phyloP scores from a whole-genome alignment of 2,888 invertebrate genomes.

The Hybos culiciformis region DNA sequence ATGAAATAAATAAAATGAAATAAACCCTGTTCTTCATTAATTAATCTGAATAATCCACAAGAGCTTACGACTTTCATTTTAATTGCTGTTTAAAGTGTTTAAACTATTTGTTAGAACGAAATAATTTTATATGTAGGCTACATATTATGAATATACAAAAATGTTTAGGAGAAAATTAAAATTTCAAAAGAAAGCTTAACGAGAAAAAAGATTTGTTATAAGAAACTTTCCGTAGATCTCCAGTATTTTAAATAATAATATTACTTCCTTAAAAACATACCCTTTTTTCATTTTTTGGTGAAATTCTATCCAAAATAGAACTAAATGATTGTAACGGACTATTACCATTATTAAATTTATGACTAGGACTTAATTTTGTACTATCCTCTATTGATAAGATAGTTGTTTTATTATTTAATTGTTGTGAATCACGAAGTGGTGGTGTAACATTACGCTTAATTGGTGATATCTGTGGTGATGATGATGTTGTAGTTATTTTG shows the following conservation, averaged over 20 bases:
- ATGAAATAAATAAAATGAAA: too few relatives aligned
- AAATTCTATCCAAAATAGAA: conserved; percentile 53
- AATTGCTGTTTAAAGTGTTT: too few relatives aligned
- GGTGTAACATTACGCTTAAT: conserved; percentile 29
- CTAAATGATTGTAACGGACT: conserved; percentile 53
- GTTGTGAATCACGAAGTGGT: conserved; percentile 29
- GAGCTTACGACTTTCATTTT: too few relatives aligned
- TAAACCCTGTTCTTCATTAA: too few relatives aligned
- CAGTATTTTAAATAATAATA: neutral
- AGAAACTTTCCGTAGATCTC: conserved; percentile 5
- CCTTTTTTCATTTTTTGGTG: conserved; percentile 54
- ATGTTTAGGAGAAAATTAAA: conserved; percentile 1
- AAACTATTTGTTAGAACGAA: too few relatives aligned
- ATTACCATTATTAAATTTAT: conserved; percentile 30
- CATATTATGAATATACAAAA: too few relatives aligned
- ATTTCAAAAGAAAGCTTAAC: conserved; percentile 1
- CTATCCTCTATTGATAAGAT: conserved; percentile 9
- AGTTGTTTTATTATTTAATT: conserved; percentile 12
- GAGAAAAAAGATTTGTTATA: conserved; percentile 4
- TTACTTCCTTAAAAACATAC: conserved; percentile 27
- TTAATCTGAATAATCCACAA: too few relatives aligned
- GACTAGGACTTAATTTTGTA: conserved; percentile 31
- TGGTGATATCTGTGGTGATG: too few relatives aligned
- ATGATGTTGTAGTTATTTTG: too few relatives aligned
- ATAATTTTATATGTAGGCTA: too few relatives aligned